Base-by-base conservation (phyloP, 1,140 invertebrate genomes). In the Drosophila bocki region DNA sequence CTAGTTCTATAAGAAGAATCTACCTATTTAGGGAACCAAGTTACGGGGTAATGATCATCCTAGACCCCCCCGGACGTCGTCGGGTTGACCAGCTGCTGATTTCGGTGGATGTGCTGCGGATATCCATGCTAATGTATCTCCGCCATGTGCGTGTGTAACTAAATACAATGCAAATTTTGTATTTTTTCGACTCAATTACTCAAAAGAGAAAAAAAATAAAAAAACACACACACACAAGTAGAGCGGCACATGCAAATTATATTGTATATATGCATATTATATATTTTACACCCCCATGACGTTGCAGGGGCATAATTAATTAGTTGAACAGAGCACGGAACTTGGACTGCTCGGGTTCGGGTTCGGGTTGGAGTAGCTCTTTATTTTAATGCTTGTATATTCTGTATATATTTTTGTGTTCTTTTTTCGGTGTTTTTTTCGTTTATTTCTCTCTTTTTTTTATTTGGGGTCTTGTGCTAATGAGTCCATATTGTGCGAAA, bases 261-360 rank as follows among this genome's bases (percentile, higher is more conserved):
- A 64, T 22, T 22, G 22, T 53, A 51, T 51, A 63, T 75, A 6
- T 39, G 4, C 70, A 69, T 37, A 58, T 75, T 41, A 63, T 53
- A 51, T 58, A 63, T 76, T 64, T 76, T 83, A 83, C 84, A 88
- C 85, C 85, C 85, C 85, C 85, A 87, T 87, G 84, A 87, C 84
- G 84, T 79, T 88, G 84, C 85, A 85, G 85, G 70, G 85, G 81
- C 85, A 90, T 90, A 90, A 90, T 90, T 90, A 88, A 90, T 90
- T 90, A 90, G 85, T 81, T 75, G 83, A 69, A 77, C 80, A 61
- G 74, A 67, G 67, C 63, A 71, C 65, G 65, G 74, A 77, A 68
- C 74, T 77, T 77, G 75, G 74, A 77, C 45, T 54, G 63, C 26
- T 67, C 42, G 45, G 32, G 37, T 67, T 62, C 47, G 63, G 32